phyloP scores from a whole-genome alignment of 2,888 invertebrate genomes.

The Pocota personata region DNA sequence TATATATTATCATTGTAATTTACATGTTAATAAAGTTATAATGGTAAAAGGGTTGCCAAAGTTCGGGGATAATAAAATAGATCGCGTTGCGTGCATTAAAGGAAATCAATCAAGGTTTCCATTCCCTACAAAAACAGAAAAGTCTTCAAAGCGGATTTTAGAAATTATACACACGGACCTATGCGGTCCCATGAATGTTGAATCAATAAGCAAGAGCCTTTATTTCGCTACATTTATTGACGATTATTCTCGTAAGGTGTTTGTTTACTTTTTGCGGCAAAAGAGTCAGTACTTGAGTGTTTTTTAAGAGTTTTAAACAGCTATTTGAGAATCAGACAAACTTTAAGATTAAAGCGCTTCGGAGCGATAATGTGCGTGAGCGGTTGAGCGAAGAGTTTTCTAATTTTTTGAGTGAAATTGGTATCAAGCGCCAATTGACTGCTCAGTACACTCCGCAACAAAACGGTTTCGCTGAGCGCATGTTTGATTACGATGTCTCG shows the following conservation, averaged over 20 bases:
- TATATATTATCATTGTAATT: no score
- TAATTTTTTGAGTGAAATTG: slow-evolving; percentile 12
- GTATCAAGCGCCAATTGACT: slow-evolving; percentile 39
- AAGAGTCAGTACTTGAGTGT: slow-evolving; percentile 23
- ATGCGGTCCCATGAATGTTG: no score
- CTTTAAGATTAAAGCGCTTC: not conserved
- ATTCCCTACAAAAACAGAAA: slow-evolving; percentile 12
- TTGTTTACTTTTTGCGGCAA: not conserved
- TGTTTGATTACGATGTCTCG: no score
- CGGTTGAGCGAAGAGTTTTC: slow-evolving; percentile 23
- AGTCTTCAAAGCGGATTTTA: slow-evolving; percentile 20
- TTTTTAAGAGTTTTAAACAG: slow-evolving; percentile 22
- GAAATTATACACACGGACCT: slow-evolving; percentile 66
- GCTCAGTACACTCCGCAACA: no score
- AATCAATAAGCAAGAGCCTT: slow-evolving; percentile 52
- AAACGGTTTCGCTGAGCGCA: no score
- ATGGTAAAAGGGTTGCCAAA: no score
- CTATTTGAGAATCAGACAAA: slow-evolving; percentile 13
- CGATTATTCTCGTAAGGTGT: slow-evolving; percentile 29
- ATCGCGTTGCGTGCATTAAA: slow-evolving; percentile 29
- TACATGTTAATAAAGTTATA: no score
- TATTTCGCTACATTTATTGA: slow-evolving; percentile 62
- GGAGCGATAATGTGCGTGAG: slow-evolving; percentile 29
- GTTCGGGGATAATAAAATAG: not conserved
- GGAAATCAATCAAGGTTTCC: slow-evolving; percentile 33